These are phyloP conservation scores for Venusia cambrica DNA, from an alignment of 2,888 invertebrate species.

Conservation along the genomic window DNA sequence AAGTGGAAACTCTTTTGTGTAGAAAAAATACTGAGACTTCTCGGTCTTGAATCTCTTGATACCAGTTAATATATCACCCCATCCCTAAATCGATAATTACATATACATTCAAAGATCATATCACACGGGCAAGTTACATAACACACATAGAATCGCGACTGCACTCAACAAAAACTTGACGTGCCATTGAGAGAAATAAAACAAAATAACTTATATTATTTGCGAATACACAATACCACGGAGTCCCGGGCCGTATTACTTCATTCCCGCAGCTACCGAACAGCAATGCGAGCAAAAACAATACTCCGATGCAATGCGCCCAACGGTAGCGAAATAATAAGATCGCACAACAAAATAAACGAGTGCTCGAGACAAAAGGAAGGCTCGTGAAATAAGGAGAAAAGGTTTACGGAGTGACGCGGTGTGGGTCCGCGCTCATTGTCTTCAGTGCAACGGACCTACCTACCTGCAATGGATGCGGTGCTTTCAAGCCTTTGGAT, in stretches of 20 bases:
- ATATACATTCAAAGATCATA: slow-evolving; percentile 47
- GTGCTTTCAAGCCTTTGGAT: slow-evolving; percentile 24
- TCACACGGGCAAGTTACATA: slow-evolving; percentile 53
- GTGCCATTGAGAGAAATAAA: slow-evolving; percentile 51
- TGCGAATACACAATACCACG: slow-evolving; percentile 73
- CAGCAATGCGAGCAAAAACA: slow-evolving; percentile 68
- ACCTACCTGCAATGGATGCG: slow-evolving; percentile 46
- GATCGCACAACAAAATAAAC: slow-evolving; percentile 80
- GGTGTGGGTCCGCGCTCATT: slow-evolving; percentile 74
- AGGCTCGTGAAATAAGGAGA: slow-evolving; percentile 76
- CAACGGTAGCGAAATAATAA: slow-evolving; percentile 81
- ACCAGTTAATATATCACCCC: slow-evolving; percentile 8
- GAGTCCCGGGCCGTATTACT: slow-evolving; percentile 71
- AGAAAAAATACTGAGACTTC: too few species aligned
- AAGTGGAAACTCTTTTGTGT: too few species aligned
- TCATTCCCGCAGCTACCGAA: slow-evolving; percentile 68
- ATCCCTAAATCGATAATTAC: slow-evolving; percentile 38
- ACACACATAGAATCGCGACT: slow-evolving; percentile 50
- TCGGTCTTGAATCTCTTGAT: slow-evolving; percentile 3
- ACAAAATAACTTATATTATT: slow-evolving; percentile 44
- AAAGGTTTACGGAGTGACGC: slow-evolving; percentile 77
- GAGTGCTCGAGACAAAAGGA: slow-evolving; percentile 76
- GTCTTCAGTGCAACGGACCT: slow-evolving; percentile 43
- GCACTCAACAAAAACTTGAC: slow-evolving; percentile 54
- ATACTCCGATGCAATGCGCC: slow-evolving; percentile 64